Conservation (phyloP, 1,140 invertebrate species). For the Ditylenchus dipsaci region DNA sequence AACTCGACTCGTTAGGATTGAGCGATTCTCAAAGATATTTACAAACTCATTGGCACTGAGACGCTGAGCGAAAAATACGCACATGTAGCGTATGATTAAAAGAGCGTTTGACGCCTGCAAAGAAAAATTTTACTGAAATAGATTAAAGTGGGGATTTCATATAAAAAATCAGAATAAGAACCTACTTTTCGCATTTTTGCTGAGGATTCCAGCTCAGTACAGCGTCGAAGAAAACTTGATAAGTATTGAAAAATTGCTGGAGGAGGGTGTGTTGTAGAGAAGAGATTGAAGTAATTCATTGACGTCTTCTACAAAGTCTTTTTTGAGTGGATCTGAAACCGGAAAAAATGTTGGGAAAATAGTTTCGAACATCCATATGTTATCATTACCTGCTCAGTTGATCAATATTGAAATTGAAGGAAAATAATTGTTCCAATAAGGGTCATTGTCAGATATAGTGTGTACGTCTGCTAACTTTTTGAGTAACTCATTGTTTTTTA, state of each 20-base stretch:
- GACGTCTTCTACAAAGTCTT: conserved; percentile 73
- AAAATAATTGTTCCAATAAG: conserved; percentile 88
- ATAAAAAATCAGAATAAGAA: conserved; percentile 26
- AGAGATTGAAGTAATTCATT: conserved; percentile 71
- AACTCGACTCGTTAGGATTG: too few relatives aligned
- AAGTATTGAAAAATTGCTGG: conserved; percentile 79
- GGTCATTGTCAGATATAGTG: conserved; percentile 76
- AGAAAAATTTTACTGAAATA: conserved; percentile 76
- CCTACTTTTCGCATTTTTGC: conserved; percentile 80
- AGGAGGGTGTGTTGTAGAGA: conserved; percentile 73
- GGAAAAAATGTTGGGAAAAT: neutral
- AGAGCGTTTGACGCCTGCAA: conserved; percentile 89
- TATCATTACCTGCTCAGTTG: conserved; percentile 37
- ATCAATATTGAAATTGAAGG: conserved; percentile 73
- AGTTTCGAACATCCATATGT: neutral
- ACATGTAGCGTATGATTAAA: conserved; percentile 79
- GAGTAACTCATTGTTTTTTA: conserved; percentile 76
- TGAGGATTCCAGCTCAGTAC: conserved; percentile 73
- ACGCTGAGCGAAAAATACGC: conserved; percentile 77
- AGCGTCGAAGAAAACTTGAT: conserved; percentile 78
- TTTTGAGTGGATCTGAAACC: conserved; percentile 69
- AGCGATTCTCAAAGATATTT: conserved; percentile 34
- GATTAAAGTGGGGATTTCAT: neutral
- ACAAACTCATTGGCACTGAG: conserved; percentile 62
- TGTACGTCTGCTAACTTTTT: conserved; percentile 73